Evolutionary conservation across 2,888 invertebrate species (phyloP).

Genomic region (Falcaria lacertinaria): DNA sequence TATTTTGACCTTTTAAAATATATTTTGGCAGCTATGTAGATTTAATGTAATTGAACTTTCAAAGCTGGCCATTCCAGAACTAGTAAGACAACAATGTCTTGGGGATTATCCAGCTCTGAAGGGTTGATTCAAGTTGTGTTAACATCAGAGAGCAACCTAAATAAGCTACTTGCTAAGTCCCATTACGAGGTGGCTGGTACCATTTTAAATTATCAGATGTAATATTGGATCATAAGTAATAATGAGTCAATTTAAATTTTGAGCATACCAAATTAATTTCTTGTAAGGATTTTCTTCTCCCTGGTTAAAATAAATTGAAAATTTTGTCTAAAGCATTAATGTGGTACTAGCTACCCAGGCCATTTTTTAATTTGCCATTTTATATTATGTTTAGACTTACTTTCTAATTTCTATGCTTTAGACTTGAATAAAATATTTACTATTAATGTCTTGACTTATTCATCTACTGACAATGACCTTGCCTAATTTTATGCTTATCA

Average conservation of each 20-base stretch:
- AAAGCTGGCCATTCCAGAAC: background rate
- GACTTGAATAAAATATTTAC: slow-evolving; percentile 8
- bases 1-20: background rate
- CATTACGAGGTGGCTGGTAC: slow-evolving; percentile 3
- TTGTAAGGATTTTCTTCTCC: too few relatives aligned
- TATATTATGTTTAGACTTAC: background rate
- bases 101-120: background rate
- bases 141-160: background rate
- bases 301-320: too few relatives aligned
- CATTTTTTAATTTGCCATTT: slow-evolving; percentile 3
- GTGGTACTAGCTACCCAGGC: background rate
- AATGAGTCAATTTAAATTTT: too few relatives aligned
- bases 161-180: too few relatives aligned
- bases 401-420: slow-evolving; percentile 4
- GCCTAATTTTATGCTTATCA: too few relatives aligned
- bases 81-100: too few relatives aligned
- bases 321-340: background rate
- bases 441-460: background rate
- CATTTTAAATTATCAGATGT: background rate
- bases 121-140: background rate
- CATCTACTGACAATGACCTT: too few relatives aligned
- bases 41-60: background rate
- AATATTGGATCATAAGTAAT: too few relatives aligned
- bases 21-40: background rate
- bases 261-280: too few relatives aligned